These are phyloP conservation scores for Etheostoma spectabile DNA, from an alignment of 2,113 vertebrate genomes.

Conservation along the genomic window DNA sequence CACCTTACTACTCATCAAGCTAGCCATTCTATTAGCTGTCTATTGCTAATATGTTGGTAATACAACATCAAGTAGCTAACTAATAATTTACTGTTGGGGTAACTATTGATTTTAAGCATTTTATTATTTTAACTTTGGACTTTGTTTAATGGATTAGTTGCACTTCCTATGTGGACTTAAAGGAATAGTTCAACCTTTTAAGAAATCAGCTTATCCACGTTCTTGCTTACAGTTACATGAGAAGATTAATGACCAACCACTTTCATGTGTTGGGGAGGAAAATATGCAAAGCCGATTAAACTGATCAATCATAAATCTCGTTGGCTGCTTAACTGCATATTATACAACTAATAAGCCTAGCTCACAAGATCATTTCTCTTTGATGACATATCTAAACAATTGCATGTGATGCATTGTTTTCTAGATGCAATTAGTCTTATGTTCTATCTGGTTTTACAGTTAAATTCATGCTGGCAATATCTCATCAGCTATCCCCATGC, in stretches of 20 bases:
- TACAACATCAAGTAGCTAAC: not conserved
- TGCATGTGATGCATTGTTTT: not conserved
- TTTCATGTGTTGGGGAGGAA: not conserved
- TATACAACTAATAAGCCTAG: not conserved
- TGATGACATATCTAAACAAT: not conserved
- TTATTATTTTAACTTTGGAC: too few relatives aligned
- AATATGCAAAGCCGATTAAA: not conserved
- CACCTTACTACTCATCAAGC: not conserved
- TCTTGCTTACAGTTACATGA: not conserved
- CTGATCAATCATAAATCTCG: conserved; percentile 5
- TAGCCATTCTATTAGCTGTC: not conserved
- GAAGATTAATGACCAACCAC: not conserved
- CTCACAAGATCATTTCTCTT: not conserved
- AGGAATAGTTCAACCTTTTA: not conserved
- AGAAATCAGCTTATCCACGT: not conserved
- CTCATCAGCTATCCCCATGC: not conserved
- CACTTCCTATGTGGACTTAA: not conserved
- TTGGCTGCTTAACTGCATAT: conserved; percentile 4
- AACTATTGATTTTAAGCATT: too few relatives aligned
- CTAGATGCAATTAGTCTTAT: not conserved
- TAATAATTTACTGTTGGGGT: not conserved
- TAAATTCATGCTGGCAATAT: not conserved
- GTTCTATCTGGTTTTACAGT: not conserved
- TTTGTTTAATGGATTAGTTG: not conserved
- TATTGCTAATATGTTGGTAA: not conserved